phyloP scores from a whole-genome alignment of 2,113 vertebrate genomes.

The Pteruthius melanotis region DNA sequence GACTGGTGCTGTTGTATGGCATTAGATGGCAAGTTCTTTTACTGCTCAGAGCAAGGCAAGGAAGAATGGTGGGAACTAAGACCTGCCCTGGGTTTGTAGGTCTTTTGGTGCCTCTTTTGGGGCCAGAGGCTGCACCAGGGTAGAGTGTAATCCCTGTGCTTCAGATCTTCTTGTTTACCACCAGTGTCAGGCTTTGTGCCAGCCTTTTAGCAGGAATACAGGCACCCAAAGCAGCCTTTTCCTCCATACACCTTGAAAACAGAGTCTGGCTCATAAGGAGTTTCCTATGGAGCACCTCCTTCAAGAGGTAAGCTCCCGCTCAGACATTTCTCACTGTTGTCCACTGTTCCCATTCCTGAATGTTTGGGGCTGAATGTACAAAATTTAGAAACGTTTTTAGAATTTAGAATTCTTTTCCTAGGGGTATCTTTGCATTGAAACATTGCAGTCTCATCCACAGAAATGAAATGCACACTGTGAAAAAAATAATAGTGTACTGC shows the following conservation, averaged over 20 bases:
- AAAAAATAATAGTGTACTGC: not conserved
- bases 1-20: rapidly evolving
- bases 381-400: not conserved
- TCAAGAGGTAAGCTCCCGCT: not conserved
- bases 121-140: not conserved
- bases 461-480: not conserved
- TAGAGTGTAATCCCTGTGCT: not conserved
- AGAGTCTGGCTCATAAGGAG: not conserved
- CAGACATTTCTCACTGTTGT: not conserved
- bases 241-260: not conserved
- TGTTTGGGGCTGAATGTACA: not conserved
- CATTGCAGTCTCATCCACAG: not conserved
- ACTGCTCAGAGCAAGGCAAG: not conserved
- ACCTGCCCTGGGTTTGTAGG: not conserved
- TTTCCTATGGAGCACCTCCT: not conserved
- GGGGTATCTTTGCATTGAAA: not conserved
- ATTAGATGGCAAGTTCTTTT: not conserved
- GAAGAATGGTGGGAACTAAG: not conserved
- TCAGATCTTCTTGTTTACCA: not conserved
- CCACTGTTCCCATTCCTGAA: not conserved
- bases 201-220: not conserved
- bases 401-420: not conserved
- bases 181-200: not conserved
- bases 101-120: not conserved
- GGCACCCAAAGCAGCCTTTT: not conserved